These are phyloP conservation scores for Anisognathus igniventris DNA, from an alignment of 2,797 vertebrate genomes.

Conservation along the genomic window DNA sequence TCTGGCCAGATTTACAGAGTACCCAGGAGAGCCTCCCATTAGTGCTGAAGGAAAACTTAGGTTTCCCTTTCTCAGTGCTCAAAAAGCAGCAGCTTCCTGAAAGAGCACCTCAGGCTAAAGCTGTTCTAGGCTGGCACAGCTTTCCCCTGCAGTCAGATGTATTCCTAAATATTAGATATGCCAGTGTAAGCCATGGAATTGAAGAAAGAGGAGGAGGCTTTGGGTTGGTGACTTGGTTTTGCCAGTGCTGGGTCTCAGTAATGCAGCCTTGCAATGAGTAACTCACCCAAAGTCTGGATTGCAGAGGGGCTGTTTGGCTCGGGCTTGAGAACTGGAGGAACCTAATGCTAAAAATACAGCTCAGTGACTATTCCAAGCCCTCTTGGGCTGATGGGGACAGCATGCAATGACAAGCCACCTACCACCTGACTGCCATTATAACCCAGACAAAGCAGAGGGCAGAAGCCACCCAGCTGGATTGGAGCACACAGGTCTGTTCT, in stretches of 20 bases:
- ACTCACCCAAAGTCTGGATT: neutral
- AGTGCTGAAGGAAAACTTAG: neutral
- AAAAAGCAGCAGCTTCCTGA: neutral
- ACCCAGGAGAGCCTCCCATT: neutral
- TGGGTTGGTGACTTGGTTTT: neutral
- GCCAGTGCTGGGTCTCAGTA: neutral
- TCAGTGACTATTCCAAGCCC: neutral
- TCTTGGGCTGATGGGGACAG: neutral
- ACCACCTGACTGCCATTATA: neutral
- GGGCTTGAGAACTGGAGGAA: neutral
- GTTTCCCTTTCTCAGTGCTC: neutral
- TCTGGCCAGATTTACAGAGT: neutral
- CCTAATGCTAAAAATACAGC: neutral
- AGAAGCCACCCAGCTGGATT: neutral
- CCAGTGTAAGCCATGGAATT: neutral
- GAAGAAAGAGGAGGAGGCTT: conserved; percentile 12
- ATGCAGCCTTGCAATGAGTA: neutral
- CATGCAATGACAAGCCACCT: neutral
- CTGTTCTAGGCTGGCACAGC: neutral
- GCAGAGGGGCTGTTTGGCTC: neutral
- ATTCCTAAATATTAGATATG: neutral
- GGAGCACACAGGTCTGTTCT: neutral
- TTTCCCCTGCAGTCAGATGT: neutral
- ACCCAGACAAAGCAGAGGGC: neutral
- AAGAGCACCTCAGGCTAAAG: neutral